These are phyloP conservation scores for Drosophila sp. DNA, from an alignment of 1,140 invertebrate genomes.

Conservation along the genomic window DNA sequence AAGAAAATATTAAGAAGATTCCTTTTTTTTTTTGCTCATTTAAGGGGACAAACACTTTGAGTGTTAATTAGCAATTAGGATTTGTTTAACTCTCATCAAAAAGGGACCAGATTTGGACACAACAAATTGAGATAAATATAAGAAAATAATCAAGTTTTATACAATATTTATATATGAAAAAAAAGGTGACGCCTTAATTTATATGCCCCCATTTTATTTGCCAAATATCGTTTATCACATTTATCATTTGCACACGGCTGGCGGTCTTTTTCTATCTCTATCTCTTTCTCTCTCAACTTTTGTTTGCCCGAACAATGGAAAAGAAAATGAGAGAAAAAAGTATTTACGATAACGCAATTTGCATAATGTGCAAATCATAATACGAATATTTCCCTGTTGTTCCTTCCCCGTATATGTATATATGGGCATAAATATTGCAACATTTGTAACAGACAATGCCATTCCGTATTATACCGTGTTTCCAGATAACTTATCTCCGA, in stretches of 20 bases:
- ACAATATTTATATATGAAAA: neutral
- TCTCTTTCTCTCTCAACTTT: constrained; percentile 35
- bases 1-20: neutral
- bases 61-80: constrained; percentile 27
- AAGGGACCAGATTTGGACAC: constrained; percentile 11
- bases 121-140: constrained; percentile 17
- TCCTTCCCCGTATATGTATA: constrained; percentile 18
- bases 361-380: constrained; percentile 81
- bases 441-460: constrained; percentile 76
- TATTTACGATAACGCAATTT: constrained; percentile 79
- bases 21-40: constrained; percentile 5
- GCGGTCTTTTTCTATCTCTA: constrained; percentile 5
- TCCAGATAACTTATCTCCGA: constrained; percentile 67
- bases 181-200: constrained; percentile 47
- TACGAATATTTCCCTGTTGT: constrained; percentile 57
- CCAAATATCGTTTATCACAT: constrained; percentile 74
- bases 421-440: constrained; percentile 77
- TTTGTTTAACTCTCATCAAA: constrained; percentile 11
- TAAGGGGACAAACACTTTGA: constrained; percentile 6
- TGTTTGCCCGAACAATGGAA: constrained; percentile 13
- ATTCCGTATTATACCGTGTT: constrained; percentile 25
- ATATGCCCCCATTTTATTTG: constrained; percentile 55
- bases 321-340: constrained; percentile 34
- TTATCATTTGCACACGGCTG: constrained; percentile 69
- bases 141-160: neutral